These are phyloP conservation scores for Lepisosteus oculatus DNA, from an alignment of 2,113 vertebrate species.

Conservation along the genomic window DNA sequence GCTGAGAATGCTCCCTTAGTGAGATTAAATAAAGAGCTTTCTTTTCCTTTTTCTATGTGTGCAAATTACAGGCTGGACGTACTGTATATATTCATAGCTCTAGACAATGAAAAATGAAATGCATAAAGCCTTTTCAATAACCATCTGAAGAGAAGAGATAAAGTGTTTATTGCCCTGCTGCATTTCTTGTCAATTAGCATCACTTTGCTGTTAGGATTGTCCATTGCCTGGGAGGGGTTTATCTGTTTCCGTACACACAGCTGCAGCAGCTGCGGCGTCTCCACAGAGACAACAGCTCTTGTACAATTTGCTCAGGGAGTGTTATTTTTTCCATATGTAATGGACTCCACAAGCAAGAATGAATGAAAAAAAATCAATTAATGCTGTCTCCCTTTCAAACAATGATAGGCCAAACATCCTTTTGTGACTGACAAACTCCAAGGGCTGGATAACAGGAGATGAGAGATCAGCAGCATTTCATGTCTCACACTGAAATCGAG, in stretches of 20 bases:
- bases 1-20: too few species aligned
- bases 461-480: background rate
- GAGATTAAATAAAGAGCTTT: too few species aligned
- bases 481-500: background rate
- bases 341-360: background rate
- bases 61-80: too few species aligned
- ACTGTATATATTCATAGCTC: too few species aligned
- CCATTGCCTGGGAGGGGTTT: background rate
- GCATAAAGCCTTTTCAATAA: too few species aligned
- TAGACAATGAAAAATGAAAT: too few species aligned
- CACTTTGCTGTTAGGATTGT: background rate
- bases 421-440: background rate
- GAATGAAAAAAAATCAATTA: background rate
- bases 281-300: background rate
- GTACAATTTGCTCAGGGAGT: background rate
- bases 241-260: background rate
- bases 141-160: too few species aligned
- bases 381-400: background rate
- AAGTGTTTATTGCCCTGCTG: background rate
- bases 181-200: background rate
- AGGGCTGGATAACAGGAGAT: background rate
- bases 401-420: background rate
- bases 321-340: constrained; percentile 2
- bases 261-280: background rate
- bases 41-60: too few species aligned